These are phyloP conservation scores for Xestia sexstrigata DNA, from an alignment of 2,888 invertebrate genomes.

Conservation along the genomic window DNA sequence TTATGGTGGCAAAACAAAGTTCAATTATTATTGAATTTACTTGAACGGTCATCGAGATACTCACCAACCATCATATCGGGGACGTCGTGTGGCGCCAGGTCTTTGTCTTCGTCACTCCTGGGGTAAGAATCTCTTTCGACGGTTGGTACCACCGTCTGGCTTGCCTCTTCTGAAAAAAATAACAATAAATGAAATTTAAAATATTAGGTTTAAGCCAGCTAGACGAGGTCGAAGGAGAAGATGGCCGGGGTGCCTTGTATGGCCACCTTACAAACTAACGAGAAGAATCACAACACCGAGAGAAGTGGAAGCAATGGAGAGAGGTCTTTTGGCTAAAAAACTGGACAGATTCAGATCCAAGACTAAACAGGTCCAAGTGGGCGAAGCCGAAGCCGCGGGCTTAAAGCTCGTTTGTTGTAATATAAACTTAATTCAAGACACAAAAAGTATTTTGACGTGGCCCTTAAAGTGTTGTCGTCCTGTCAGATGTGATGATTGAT, in stretches of 20 bases:
- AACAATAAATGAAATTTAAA: neutral
- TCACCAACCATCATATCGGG: slow-evolving; percentile 88
- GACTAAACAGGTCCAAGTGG: neutral
- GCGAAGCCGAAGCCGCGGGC: neutral
- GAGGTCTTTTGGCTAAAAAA: neutral
- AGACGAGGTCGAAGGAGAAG: neutral
- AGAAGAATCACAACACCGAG: neutral
- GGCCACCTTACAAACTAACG: neutral
- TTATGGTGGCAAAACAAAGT: neutral
- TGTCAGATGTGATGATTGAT: neutral
- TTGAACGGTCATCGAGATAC: slow-evolving; percentile 59
- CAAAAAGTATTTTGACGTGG: neutral
- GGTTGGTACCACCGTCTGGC: slow-evolving; percentile 71
- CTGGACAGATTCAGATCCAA: neutral
- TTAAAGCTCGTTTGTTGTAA: neutral
- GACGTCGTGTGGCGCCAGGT: slow-evolving; percentile 84
- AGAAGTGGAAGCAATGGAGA: neutral
- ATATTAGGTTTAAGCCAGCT: neutral
- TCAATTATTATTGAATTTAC: neutral
- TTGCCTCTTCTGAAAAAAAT: slow-evolving; percentile 79
- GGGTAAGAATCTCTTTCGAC: slow-evolving; percentile 77
- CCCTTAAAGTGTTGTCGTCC: neutral
- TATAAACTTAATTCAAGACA: neutral
- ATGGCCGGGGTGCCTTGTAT: neutral
- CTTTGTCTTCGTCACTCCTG: slow-evolving; percentile 72